Base-by-base conservation (phyloP, 2,113 vertebrate species). In the Gobius niger region DNA sequence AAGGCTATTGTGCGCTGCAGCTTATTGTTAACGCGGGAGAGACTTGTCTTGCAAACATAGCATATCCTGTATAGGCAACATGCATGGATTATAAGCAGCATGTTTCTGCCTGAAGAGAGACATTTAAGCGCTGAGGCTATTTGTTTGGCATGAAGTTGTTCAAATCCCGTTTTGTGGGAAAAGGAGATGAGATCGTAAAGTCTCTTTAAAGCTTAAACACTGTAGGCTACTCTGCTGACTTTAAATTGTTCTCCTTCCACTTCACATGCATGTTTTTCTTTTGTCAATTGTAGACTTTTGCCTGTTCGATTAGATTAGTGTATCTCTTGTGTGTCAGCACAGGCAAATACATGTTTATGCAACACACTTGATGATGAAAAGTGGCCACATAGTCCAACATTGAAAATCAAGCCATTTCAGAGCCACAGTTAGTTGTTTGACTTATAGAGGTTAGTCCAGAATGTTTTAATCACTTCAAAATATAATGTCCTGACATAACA, bases 1-100 rank as follows among this genome's bases (percentile, higher is more conserved):
- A 12, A 76, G n/a, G 15, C 81, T 56, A 73, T 88, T 88, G 83
- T 88, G 78, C 79, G 60, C 71, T 61, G 68, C 42, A 53, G 70
- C 42, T 67, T 59, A 73, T 80, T 85, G 84, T 85, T 77, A 70
- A 78, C 62, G 44, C 42, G 41, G 65, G 40, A 60, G 65, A 60
- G 65, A 81, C 24, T 61, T 63, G 24, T 60, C 61, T 13, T 24
- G 14, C 60, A 70, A 69, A 49, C 52, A 7, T 54, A 24, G 40
- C 61, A 73, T 52, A 81, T 75, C 73, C 69, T 66, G 54, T 53
- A 2, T 34, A 34, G 24, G 24, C 24, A 15, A 68, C 80, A 73
- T 67, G 75, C 61, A 34, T 67, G 24, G 16, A 42, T 60, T 42
- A 74, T 79, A 52, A 77, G 61, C 16, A 65, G 14, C 66, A 44